Evolutionary conservation across 2,113 vertebrate species (phyloP), one percentile per base, ranked within the genome.

Genomic region (Actenoides hombroni): DNA sequence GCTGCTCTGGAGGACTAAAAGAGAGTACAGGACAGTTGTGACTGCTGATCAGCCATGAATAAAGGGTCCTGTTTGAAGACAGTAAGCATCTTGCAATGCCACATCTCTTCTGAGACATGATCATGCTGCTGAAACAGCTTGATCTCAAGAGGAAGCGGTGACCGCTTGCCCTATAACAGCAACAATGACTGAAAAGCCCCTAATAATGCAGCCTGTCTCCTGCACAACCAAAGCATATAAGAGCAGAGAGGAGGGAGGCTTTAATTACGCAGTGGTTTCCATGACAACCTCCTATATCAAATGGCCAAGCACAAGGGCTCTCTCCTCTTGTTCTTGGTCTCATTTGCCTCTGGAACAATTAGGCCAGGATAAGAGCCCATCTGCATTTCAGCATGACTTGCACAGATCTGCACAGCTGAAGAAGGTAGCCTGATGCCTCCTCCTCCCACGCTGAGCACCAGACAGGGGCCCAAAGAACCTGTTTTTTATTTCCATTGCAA

Each of bases 201-300:
- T 40, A 16, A 31, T 1, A 63, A 69, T 37, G 44, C 81, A 57
- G 56, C 78, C 57, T 39, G 54, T 92, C 79, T 86, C 88, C 83
- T 13, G 18, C 59, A 48, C 23, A 18, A 6, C 10, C 44, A n/a
- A 61, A 74, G 63, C 33, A 13, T 31, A 5, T 13, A 11, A 40
- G 78, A 82, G 44, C 2, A 0, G 54, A 67, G 60, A 93, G 67
- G 31, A 93, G 63, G 28, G 78, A 94, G 37, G n/a, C 15, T 91
- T 93, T 88, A 83, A 95, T 91, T 77, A 73, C 0, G 0, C 71
- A 24, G 63, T 0, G 0, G 74, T 96, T 93, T 70, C 96, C 85
- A 69, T 74, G 87, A 63, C 90, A 91, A 97, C 94, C n/a, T 46
- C 46, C 39, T 77, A 28, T 60, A 54, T 68, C 92, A 86, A 90